These are phyloP conservation scores for Hipparchia semele DNA, from an alignment of 2,888 invertebrate genomes.

Conservation along the genomic window DNA sequence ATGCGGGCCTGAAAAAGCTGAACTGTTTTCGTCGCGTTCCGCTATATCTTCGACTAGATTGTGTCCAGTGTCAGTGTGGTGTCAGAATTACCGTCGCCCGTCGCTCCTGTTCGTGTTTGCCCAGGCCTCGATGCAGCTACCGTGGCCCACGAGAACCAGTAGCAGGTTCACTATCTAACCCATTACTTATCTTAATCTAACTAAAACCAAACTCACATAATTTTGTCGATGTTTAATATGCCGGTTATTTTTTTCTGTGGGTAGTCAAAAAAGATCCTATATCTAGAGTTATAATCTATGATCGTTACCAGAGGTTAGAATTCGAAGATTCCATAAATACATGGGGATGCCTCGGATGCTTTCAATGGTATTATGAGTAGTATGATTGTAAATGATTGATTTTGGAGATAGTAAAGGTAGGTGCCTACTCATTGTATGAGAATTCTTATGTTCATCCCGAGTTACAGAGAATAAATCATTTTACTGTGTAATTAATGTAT, in stretches of 20 bases:
- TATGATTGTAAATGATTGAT: conserved; percentile 33
- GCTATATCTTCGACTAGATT: no score
- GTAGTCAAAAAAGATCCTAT: conserved; percentile 49
- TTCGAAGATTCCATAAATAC: conserved; percentile 55
- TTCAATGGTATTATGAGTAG: conserved; percentile 39
- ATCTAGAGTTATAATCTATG: conserved; percentile 58
- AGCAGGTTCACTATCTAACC: conserved; percentile 63
- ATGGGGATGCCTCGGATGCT: conserved; percentile 64
- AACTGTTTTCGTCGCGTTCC: no score
- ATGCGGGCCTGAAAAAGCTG: no score
- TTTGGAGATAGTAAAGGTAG: conserved; percentile 22
- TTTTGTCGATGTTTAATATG: conserved; percentile 71
- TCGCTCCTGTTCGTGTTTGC: background rate
- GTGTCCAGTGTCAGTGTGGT: conserved; percentile 33
- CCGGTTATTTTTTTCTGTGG: conserved; percentile 64
- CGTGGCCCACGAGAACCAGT: conserved; percentile 73
- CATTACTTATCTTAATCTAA: conserved; percentile 76
- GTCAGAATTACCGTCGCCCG: conserved; percentile 43
- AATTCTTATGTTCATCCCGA: background rate
- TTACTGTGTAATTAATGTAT: no score
- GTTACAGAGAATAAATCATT: conserved; percentile 16
- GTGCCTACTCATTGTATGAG: conserved; percentile 10
- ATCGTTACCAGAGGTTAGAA: conserved; percentile 68
- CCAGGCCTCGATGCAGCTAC: conserved; percentile 43
- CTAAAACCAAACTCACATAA: conserved; percentile 55